phyloP scores from a whole-genome alignment of 2,888 invertebrate species.

The Helobdella robusta region DNA sequence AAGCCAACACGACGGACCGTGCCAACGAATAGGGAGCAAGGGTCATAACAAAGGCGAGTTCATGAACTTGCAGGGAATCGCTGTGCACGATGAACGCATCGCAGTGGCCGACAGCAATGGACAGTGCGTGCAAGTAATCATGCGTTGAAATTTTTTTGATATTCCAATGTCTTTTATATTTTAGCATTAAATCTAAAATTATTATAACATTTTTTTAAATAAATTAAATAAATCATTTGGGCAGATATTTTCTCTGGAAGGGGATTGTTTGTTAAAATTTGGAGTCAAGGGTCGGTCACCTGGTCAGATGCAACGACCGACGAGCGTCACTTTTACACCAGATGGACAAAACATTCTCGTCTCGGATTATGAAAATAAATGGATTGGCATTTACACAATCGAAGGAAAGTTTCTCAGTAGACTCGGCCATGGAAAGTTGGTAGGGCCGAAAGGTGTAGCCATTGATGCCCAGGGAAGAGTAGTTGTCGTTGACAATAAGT shows the following conservation, averaged over 20 bases:
- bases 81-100: conserved; percentile 48
- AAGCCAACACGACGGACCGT: conserved; percentile 34
- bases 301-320: conserved; percentile 54
- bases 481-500: conserved; percentile 54
- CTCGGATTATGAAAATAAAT: conserved; percentile 55
- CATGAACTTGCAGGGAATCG: conserved; percentile 54
- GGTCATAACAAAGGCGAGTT: conserved; percentile 54
- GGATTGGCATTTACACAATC: conserved; percentile 51
- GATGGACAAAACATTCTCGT: conserved; percentile 52
- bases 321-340: conserved; percentile 51
- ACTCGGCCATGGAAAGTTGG: conserved; percentile 52
- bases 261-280: conserved; percentile 50
- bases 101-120: conserved; percentile 53
- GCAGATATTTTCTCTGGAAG: conserved; percentile 43
- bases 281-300: conserved; percentile 51
- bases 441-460: conserved; percentile 54
- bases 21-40: conserved; percentile 50
- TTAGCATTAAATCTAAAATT: too few species aligned
- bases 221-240: too few species aligned
- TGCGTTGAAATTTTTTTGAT: too few species aligned
- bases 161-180: too few species aligned
- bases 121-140: conserved; percentile 45
- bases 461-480: conserved; percentile 52
- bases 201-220: too few species aligned
- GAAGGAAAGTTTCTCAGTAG: conserved; percentile 53